Conservation (phyloP, 2,888 invertebrate species). For the Villa cingulata region DNA sequence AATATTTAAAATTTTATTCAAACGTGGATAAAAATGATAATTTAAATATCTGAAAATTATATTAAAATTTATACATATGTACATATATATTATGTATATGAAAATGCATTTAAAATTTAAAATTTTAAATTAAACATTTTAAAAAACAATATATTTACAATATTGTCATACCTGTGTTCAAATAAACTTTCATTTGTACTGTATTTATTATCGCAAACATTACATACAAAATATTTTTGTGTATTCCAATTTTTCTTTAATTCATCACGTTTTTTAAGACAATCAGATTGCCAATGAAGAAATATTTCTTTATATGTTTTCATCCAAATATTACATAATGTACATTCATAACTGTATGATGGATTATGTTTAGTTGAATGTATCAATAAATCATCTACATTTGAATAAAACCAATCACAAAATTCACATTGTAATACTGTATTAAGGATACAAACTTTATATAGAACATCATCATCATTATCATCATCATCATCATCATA, state of each 20-base stretch:
- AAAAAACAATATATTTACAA: too few species aligned
- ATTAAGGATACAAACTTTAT: slow-evolving; percentile 24
- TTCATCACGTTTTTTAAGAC: slow-evolving; percentile 27
- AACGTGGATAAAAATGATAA: slow-evolving; percentile 32
- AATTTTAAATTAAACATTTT: too few species aligned
- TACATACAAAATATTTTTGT: slow-evolving; percentile 30
- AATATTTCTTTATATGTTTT: slow-evolving; percentile 41
- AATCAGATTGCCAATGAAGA: slow-evolving; percentile 42
- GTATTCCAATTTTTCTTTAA: slow-evolving; percentile 13
- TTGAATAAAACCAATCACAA: slow-evolving; percentile 44
- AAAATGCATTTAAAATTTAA: too few species aligned
- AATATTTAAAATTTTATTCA: slow-evolving; percentile 17
- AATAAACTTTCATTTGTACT: slow-evolving; percentile 27
- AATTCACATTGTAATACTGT: slow-evolving; percentile 45
- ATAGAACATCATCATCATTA: background rate
- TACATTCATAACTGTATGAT: slow-evolving; percentile 28
- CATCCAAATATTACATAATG: slow-evolving; percentile 34
- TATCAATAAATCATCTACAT: slow-evolving; percentile 35
- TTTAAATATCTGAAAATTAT: slow-evolving; percentile 22
- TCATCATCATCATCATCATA: too few species aligned
- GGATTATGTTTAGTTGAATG: slow-evolving; percentile 30
- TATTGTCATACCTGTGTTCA: slow-evolving; percentile 34
- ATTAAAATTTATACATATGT: background rate
- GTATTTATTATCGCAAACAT: slow-evolving; percentile 32
- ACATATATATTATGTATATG: too few species aligned